Evolutionary conservation across 2,888 invertebrate species (phyloP), one percentile per base, ranked within the genome.

Genomic region (Pyrrhosoma nymphula): DNA sequence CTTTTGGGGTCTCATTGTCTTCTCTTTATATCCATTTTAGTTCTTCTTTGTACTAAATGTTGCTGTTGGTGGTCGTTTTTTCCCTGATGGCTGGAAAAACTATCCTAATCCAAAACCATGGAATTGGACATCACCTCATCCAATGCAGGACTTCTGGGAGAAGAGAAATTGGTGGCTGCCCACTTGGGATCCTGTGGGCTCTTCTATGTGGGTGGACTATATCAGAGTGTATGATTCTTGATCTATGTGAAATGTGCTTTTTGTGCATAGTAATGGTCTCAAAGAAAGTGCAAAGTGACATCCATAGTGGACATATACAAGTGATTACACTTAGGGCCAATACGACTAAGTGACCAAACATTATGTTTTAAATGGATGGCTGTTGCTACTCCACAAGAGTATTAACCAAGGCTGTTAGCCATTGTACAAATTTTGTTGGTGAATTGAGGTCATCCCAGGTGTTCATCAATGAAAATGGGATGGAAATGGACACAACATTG

Each of bases 1-100:
- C n/a, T n/a, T n/a, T 47, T 69, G 1, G 0, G 4, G 26, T 69
- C 18, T 82, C 30, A 82, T 35, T 35, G 10, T 82, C n/a, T 82
- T 82, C 82, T 18, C 35, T 35, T 35, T 30, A 82, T 82, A 6
- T 18, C 56, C 55, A 6, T 69, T 95, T 39, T 95, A 97, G 96
- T 97, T 97, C 96, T 97, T 96, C 96, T 96, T 97, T 95, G 96
- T 97, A 10, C 95, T 97, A 95, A 97, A 97, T 96, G 96, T 97
- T 20, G 97, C 97, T n/a, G 97, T 97, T n/a, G 97, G 97, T 20
- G 97, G 97, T 8, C 96, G 96, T 56, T 96, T 96, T 90, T 97
- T 96, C 96, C 96, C 96, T 30, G 96, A 96, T 63, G 96, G 96
- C 12, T 95, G 95, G 88, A 88, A 95, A 60, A 96, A 96, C 95